phyloP scores from a whole-genome alignment of 1,140 invertebrate species.

The Heliconius hewitsoni region DNA sequence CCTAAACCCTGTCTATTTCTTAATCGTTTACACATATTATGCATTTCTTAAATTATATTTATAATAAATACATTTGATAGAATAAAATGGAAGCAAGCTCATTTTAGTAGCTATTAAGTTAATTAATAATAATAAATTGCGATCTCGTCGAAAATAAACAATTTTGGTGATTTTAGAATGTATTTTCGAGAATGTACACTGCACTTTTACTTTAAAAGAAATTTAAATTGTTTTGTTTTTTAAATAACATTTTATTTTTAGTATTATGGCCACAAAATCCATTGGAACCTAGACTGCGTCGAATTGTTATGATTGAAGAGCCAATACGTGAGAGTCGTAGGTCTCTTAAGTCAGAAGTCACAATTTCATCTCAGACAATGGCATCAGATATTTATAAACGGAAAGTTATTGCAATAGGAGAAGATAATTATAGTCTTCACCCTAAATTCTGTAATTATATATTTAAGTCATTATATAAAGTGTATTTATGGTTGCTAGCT shows the following conservation, averaged over 20 bases:
- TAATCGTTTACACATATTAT: no score
- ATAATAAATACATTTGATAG: neutral
- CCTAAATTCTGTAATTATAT: conserved; percentile 54
- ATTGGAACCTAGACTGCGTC: conserved; percentile 53
- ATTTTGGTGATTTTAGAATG: no score
- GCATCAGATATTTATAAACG: conserved; percentile 51
- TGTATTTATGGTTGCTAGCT: neutral
- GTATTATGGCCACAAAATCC: conserved; percentile 51
- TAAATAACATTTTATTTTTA: conserved; percentile 39
- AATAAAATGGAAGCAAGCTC: no score
- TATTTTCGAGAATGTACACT: neutral
- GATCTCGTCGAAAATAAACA: no score
- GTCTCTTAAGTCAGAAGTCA: conserved; percentile 52
- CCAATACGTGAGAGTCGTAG: conserved; percentile 46
- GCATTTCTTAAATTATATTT: no score
- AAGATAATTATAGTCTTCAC: conserved; percentile 57
- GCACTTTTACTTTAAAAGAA: neutral
- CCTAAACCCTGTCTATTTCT: neutral
- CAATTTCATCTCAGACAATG: conserved; percentile 45
- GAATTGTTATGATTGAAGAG: conserved; percentile 60
- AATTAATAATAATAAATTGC: no score
- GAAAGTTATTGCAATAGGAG: conserved; percentile 67
- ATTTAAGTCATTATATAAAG: neutral
- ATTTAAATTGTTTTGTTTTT: neutral
- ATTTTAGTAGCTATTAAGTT: no score